Evolutionary conservation across 92 coral and sea anemone species (phyloP).

Genomic region (Phenganax subtilis): DNA sequence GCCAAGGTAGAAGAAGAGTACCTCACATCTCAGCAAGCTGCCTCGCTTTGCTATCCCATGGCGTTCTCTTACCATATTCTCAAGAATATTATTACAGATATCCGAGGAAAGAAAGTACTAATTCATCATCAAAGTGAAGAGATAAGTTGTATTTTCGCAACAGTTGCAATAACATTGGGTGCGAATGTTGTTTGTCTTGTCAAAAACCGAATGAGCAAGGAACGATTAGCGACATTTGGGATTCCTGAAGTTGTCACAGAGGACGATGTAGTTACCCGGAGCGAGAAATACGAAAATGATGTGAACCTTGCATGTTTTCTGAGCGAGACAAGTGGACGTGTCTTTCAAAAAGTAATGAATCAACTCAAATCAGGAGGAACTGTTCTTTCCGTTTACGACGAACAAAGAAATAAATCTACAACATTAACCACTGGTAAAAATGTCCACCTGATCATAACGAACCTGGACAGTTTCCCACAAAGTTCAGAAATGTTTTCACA

Average conservation of each 20-base stretch:
- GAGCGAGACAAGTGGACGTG: slow-evolving; percentile 32
- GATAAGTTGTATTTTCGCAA: background rate
- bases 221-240: background rate
- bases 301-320: slow-evolving; percentile 54
- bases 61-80: slow-evolving; percentile 24
- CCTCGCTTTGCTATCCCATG: slow-evolving; percentile 11
- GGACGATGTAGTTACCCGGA: slow-evolving; percentile 2
- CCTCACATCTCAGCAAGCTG: slow-evolving; percentile 13
- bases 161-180: background rate
- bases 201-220: background rate
- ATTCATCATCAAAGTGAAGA: slow-evolving; percentile 4
- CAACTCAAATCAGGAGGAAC: slow-evolving; percentile 49
- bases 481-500: slow-evolving; percentile 30
- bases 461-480: slow-evolving; percentile 38
- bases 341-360: slow-evolving; percentile 38
- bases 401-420: slow-evolving; percentile 22
- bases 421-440: slow-evolving; percentile 37
- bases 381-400: slow-evolving; percentile 42
- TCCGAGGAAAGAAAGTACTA: slow-evolving; percentile 21
- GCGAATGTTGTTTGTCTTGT: background rate
- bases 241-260: background rate
- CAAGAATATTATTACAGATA: background rate
- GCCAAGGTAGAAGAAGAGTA: background rate
- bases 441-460: slow-evolving; percentile 45
- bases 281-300: background rate